Evolutionary conservation across 2,113 vertebrate genomes (phyloP), one percentile per base, ranked within the genome.

Genomic region (Peromyscus maniculatus): DNA sequence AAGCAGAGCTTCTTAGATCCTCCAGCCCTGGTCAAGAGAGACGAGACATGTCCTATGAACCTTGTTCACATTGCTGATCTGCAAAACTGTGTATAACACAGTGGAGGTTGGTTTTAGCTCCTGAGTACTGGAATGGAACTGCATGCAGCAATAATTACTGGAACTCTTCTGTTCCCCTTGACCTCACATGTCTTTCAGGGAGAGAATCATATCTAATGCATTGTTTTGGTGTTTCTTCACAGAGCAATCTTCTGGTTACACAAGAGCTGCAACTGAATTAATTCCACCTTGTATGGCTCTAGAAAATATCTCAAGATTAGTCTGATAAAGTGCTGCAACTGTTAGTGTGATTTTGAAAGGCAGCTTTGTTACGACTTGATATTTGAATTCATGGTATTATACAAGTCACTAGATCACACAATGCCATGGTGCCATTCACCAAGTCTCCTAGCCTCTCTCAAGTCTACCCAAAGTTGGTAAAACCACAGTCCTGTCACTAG

Each of bases 241-340:
- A 95, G 52, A 80, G 64, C 77, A 92, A 59, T 88, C 2, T 88
- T 43, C 72, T 96, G 46, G 52, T 84, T 94, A 82, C n/a, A 84
- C 43, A 95, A 49, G n/a, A 94, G 84, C 19, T 86, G 21, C 91
- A 90, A 95, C 46, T 87, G 72, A 96, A 89, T 96, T 97, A 84
- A 95, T 96, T 95, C 28, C 33, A 55, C 17, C 46, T 92, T 39
- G 39, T 72, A 89, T 86, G 39, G 79, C 80, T 92, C 86, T n/a
- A 92, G 88, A 91, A 95, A 92, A 79, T 31, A 89, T 91, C 83
- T 95, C 55, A 96, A 95, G 36, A 71, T 97, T 75, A 69, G 21
- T 26, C 12, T 86, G 79, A 96, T 88, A 91, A 93, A 71, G n/a
- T 80, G 88, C 80, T 74, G 55, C 12, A 52, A 78, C 66, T 89